phyloP scores from a whole-genome alignment of 2,888 invertebrate species.

The Apamea sordens region DNA sequence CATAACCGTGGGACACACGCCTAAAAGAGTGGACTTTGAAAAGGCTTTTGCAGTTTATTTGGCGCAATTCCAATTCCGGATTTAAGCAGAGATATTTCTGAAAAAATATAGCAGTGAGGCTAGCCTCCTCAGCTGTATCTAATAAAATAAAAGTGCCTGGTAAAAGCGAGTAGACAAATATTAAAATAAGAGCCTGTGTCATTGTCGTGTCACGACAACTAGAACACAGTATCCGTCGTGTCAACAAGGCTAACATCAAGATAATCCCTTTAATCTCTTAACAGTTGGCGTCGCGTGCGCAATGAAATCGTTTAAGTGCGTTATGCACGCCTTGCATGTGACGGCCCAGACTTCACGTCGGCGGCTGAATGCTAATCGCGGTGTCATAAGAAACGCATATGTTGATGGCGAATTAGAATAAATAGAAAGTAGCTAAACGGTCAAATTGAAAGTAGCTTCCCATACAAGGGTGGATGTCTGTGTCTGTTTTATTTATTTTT shows the following conservation, averaged over 20 bases:
- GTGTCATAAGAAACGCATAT: constrained; percentile 67
- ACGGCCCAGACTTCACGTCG: constrained; percentile 72
- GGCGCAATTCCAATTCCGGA: constrained; percentile 12
- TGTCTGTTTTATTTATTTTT: constrained; percentile 26
- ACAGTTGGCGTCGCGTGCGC: constrained; percentile 64
- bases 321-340: constrained; percentile 70
- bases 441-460: constrained; percentile 64
- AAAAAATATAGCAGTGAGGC: constrained; percentile 11
- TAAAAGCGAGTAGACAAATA: constrained; percentile 7
- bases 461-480: constrained; percentile 51
- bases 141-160: not conserved
- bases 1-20: not conserved
- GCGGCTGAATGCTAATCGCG: constrained; percentile 74
- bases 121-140: not conserved
- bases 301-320: constrained; percentile 80
- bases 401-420: constrained; percentile 67
- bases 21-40: constrained; percentile 15
- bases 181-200: not conserved
- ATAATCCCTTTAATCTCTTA: constrained; percentile 74
- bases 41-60: constrained; percentile 25
- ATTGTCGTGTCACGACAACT: constrained; percentile 42
- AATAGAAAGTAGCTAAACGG: constrained; percentile 66
- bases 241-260: constrained; percentile 63
- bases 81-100: not conserved
- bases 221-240: constrained; percentile 30